phyloP scores from a whole-genome alignment of 2,113 vertebrate genomes.

The Petrocephalus zakoni region DNA sequence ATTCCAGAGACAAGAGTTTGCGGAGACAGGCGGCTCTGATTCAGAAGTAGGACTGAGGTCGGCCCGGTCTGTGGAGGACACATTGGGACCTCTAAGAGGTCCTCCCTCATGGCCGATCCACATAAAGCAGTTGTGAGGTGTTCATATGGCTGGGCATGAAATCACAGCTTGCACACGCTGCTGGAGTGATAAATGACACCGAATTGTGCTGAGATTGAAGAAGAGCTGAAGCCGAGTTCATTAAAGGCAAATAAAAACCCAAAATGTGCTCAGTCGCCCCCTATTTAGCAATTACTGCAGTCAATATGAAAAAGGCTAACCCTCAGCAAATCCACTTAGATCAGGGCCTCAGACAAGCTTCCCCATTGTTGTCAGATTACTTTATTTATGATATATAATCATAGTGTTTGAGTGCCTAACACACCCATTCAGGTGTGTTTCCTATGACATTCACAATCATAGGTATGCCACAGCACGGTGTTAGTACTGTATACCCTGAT shows the following conservation, averaged over 20 bases:
- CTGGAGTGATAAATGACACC: neutral
- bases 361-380: neutral
- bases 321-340: neutral
- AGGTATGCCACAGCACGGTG: neutral
- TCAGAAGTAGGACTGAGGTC: neutral
- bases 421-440: neutral
- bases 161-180: neutral
- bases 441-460: neutral
- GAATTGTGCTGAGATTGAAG: neutral
- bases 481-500: too few relatives aligned
- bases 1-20: neutral
- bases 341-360: neutral
- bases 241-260: neutral
- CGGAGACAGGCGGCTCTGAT: neutral
- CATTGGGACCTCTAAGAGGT: neutral
- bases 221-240: neutral
- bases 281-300: neutral
- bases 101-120: neutral
- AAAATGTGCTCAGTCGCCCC: neutral
- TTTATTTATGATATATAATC: neutral
- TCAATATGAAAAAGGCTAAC: neutral
- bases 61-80: neutral
- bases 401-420: neutral
- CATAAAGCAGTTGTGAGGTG: neutral
- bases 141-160: neutral